These are phyloP conservation scores for Poeciliopsis retropinna DNA, from an alignment of 2,113 vertebrate species.

Conservation along the genomic window DNA sequence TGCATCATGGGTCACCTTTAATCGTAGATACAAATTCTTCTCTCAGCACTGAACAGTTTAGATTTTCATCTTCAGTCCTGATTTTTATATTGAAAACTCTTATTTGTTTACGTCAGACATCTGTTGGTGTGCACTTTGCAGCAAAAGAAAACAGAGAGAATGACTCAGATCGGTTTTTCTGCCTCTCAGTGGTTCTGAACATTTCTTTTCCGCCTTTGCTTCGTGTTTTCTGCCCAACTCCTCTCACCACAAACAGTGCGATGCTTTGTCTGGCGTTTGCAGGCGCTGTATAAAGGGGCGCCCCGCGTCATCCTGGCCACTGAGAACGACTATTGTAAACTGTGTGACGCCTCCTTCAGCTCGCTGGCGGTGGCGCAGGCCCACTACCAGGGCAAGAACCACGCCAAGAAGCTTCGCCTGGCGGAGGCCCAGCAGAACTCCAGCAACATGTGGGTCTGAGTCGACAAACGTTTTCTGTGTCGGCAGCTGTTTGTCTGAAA, in stretches of 20 bases:
- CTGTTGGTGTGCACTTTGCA: too few relatives aligned
- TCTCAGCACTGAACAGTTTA: not conserved
- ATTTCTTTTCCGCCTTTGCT: constrained; percentile 13
- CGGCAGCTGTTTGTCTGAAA: not conserved
- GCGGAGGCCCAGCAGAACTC: constrained; percentile 89
- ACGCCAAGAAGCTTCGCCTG: constrained; percentile 92
- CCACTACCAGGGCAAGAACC: constrained; percentile 97
- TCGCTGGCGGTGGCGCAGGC: constrained; percentile 96
- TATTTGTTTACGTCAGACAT: not conserved
- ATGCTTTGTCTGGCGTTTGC: constrained; percentile 46
- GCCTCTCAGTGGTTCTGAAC: not conserved
- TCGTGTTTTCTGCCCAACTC: constrained; percentile 16
- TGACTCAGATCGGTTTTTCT: not conserved
- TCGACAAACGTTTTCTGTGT: constrained; percentile 1
- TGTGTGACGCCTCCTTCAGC: constrained; percentile 97
- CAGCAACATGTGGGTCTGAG: constrained; percentile 86
- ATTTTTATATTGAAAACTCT: not conserved
- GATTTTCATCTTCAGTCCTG: not conserved
- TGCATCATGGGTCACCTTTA: not conserved
- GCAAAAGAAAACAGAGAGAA: not conserved
- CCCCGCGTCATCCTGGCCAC: constrained; percentile 96
- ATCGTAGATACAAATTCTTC: not conserved
- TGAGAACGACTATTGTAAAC: constrained; percentile 98
- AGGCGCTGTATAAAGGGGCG: constrained; percentile 87
- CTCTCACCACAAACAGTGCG: constrained; percentile 33